Percentiles rank a stretch among this genome's conserved stretches.
Conservation (phyloP, 1,140 invertebrate genomes). For the Drosophila persimilis region DNA sequence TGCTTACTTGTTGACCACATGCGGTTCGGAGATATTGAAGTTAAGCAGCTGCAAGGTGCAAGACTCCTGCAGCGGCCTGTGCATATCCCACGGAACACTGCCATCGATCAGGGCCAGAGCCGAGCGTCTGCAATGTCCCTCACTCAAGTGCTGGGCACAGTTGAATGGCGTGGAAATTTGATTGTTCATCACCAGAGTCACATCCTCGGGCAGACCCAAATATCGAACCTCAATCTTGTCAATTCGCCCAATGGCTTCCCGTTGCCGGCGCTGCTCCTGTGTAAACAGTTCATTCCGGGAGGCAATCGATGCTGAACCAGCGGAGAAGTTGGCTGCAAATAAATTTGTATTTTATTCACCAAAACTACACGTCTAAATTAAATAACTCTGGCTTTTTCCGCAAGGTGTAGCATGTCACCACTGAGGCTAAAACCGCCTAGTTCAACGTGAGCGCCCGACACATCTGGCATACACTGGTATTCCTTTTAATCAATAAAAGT, state of each 20-base stretch:
- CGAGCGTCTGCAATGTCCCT: slow-evolving; percentile 88
- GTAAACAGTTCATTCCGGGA: slow-evolving; percentile 89
- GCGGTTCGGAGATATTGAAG: slow-evolving; percentile 88
- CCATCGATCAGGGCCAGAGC: slow-evolving; percentile 93
- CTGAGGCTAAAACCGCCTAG: slow-evolving; percentile 1
- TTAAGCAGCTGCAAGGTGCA: slow-evolving; percentile 92
- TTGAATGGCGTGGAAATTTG: slow-evolving; percentile 95
- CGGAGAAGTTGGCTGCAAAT: slow-evolving; percentile 36
- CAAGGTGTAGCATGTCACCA: slow-evolving; percentile 3
- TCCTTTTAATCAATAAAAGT: slow-evolving; percentile 19
- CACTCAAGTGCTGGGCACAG: slow-evolving; percentile 93
- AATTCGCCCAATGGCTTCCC: slow-evolving; percentile 89
- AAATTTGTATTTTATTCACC: not conserved
- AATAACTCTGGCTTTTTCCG: not conserved
- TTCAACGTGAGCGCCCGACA: slow-evolving; percentile 1
- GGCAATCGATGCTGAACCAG: slow-evolving; percentile 66
- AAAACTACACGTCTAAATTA: too few species aligned
- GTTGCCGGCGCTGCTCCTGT: slow-evolving; percentile 90
- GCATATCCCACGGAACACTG: slow-evolving; percentile 94
- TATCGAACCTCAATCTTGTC: slow-evolving; percentile 96
- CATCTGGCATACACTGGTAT: slow-evolving; percentile 45
- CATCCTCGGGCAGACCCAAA: slow-evolving; percentile 88
- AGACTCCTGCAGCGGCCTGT: slow-evolving; percentile 90
- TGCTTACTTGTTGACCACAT: slow-evolving; percentile 86
- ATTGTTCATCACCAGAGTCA: slow-evolving; percentile 95